Evolutionary conservation across 2,888 invertebrate genomes (phyloP), one percentile per base, ranked within the genome.

Genomic region (Melanotus villosus): DNA sequence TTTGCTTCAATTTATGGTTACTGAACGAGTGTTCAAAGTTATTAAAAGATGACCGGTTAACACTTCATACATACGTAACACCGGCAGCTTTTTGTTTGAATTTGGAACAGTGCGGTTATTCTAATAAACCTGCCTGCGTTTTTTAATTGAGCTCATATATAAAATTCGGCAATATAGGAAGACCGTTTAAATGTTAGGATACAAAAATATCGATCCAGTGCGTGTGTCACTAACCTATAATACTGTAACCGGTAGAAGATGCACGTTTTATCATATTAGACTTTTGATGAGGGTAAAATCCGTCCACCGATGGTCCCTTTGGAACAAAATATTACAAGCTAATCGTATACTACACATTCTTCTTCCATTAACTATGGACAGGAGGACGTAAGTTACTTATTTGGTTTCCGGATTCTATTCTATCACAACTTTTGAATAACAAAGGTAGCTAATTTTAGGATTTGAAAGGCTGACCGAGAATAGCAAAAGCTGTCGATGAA

Each of bases 201-300:
- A n/a, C 6, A 2, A 38, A n/a, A 38, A 38, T 12, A n/a, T 38
- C 12, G 36, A 38, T 2, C 36, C 5, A 38, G 16, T 21, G 45
- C 45, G 45, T 41, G 41, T 21, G 19, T 45, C 45, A 21, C 10
- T 10, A 47, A 47, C 6, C 47, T 47, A 4, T 47, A 47, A 47
- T 47, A 26, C 47, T 12, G 19, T 12, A 3, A 47, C 9, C 5
- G 26, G 21, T 6, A 1, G 21, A 10, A 47, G 21, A 47, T 19
- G 26, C 47, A 47, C 47, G 47, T 47, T 16, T 34, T 7, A 14
- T 26, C 38, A 45, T 45, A 45, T 9, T 10, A 52, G 19, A 52
- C 52, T 32, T 32, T 30, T 52, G 52, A 52, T 32, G 34, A 52
- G 52, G 52, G 52, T 52, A 16, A 52, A 52, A 47, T 47, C 47